A percentile compares a stretch with the other conserved stretches of the same genome.
Evolutionary conservation across 2,888 invertebrate species (phyloP).

Genomic region (Melangyna quadrimaculata): DNA sequence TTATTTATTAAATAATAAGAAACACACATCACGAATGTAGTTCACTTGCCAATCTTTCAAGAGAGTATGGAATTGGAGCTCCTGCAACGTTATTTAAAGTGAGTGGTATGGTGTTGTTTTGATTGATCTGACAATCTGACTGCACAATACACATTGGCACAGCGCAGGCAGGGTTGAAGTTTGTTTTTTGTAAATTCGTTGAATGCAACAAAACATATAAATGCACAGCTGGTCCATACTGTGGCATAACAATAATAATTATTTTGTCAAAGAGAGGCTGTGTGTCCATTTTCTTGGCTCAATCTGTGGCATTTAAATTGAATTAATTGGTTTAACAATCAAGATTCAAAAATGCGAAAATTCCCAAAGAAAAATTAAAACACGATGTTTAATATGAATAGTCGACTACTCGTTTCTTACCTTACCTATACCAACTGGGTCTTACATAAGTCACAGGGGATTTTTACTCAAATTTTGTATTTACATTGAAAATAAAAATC

Average conservation of each 20-base stretch:
- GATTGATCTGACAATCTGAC: constrained; percentile 51
- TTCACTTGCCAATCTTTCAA: constrained; percentile 1
- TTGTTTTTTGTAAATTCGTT: background rate
- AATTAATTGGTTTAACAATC: constrained; percentile 58
- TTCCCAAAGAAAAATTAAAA: background rate
- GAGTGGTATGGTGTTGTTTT: constrained; percentile 28
- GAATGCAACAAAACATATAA: constrained; percentile 17
- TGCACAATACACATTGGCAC: background rate
- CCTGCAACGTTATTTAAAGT: too few species aligned
- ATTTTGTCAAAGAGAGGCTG: constrained; percentile 44
- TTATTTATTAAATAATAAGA: constrained; percentile 33
- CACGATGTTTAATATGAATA: background rate
- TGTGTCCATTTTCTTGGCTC: constrained; percentile 8
- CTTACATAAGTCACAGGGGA: constrained; percentile 29
- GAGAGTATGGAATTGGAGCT: too few species aligned
- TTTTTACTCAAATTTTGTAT: too few species aligned
- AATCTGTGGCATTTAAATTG: constrained; percentile 59
- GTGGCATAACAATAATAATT: constrained; percentile 49
- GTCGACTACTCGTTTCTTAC: too few species aligned
- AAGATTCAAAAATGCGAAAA: constrained; percentile 38
- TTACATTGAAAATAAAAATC: background rate
- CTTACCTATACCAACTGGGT: background rate
- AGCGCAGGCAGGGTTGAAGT: background rate
- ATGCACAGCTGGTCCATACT: constrained; percentile 19
- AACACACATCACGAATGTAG: constrained; percentile 22